Evolutionary conservation across 2,797 vertebrate genomes (phyloP).

Genomic region (Sternarchorhynchus goeldii): DNA sequence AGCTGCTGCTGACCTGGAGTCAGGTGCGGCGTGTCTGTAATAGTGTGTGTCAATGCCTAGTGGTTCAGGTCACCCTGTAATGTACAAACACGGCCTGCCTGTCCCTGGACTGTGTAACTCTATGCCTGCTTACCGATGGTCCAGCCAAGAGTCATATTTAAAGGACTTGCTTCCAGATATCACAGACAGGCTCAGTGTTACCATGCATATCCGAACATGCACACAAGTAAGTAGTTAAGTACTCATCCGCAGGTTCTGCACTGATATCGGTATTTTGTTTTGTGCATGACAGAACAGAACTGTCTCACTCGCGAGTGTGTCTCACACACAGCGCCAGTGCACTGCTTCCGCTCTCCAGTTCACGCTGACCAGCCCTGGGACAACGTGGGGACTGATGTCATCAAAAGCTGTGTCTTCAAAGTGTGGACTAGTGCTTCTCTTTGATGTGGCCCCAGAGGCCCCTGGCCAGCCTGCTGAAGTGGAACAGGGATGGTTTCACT

Average conservation of each 20-base stretch:
- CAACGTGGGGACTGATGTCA: conserved; percentile 72
- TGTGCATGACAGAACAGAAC: conserved; percentile 27
- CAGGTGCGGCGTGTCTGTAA: conserved; percentile 4
- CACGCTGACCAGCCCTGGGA: conserved; percentile 54
- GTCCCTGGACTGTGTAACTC: conserved; percentile 18
- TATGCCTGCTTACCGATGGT: conserved; percentile 24
- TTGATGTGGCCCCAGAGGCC: conserved; percentile 72
- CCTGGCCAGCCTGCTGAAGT: conserved; percentile 64
- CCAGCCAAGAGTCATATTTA: conserved; percentile 1
- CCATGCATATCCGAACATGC: too few relatives aligned
- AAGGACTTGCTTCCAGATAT: neutral
- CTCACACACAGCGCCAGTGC: conserved; percentile 47
- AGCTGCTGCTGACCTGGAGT: conserved; percentile 10
- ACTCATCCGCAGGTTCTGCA: neutral
- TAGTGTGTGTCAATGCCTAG: conserved; percentile 36
- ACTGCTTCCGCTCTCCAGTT: conserved; percentile 64
- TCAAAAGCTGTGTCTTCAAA: conserved; percentile 75
- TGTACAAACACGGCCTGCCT: conserved; percentile 26
- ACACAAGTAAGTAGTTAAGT: too few relatives aligned
- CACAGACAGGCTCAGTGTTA: too few relatives aligned
- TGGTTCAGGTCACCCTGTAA: conserved; percentile 43
- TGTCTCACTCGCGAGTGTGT: neutral
- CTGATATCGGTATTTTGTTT: conserved; percentile 31
- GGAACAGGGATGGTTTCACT: conserved; percentile 69
- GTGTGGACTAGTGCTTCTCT: conserved; percentile 61